Evolutionary conservation across 1,140 invertebrate genomes (phyloP).

Genomic region (Uloborus diversus): DNA sequence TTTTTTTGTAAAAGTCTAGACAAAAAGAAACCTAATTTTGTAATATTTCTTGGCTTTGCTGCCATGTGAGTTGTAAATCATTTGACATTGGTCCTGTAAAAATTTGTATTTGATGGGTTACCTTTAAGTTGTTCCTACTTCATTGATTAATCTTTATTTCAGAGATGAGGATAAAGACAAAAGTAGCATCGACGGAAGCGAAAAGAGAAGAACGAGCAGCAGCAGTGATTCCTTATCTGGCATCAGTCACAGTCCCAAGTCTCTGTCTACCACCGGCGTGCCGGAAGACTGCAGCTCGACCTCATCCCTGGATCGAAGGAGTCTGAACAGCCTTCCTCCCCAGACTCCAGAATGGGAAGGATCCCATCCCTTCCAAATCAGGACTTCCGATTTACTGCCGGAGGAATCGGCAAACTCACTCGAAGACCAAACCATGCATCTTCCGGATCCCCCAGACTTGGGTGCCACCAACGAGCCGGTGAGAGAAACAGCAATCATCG

Average conservation of each 20-base stretch:
- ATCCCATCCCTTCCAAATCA: background rate
- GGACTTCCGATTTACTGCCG: background rate
- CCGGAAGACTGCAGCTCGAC: constrained; percentile 61
- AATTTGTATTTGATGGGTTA: too few species aligned
- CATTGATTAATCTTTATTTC: too few species aligned
- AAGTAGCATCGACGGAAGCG: constrained; percentile 56
- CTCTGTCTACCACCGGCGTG: constrained; percentile 64
- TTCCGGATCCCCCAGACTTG: constrained; percentile 17
- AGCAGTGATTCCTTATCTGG: constrained; percentile 62
- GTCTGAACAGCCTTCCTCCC: constrained; percentile 36
- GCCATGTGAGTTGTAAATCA: too few species aligned
- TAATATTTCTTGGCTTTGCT: too few species aligned
- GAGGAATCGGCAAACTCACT: background rate
- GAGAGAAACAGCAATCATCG: constrained; percentile 3
- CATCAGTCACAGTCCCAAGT: constrained; percentile 70
- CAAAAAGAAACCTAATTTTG: constrained; percentile 1
- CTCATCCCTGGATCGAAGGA: constrained; percentile 32
- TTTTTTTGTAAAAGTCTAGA: too few species aligned
- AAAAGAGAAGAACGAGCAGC: constrained; percentile 54
- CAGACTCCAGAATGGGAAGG: constrained; percentile 46
- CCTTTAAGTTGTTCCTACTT: too few species aligned
- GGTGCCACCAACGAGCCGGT: background rate
- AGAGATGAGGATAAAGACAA: constrained; percentile 75
- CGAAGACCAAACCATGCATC: background rate
- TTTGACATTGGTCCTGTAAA: too few species aligned